These are phyloP conservation scores for Tragelaphus strepsiceros DNA, from an alignment of 2,113 vertebrate species.

Conservation along the genomic window DNA sequence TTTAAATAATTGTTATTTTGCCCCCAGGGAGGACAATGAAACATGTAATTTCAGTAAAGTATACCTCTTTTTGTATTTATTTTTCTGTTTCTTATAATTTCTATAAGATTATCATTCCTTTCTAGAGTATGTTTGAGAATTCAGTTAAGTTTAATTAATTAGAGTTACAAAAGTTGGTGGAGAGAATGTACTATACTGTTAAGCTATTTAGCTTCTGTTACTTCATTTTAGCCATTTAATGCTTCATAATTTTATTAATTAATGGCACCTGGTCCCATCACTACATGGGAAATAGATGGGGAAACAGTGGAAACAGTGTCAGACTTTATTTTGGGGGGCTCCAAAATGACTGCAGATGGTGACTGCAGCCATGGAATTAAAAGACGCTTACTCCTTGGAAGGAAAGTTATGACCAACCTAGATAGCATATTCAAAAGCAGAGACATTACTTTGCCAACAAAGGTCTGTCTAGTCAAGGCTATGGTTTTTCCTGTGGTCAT, in stretches of 20 bases:
- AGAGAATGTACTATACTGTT: background rate
- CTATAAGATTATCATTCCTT: slow-evolving; percentile 15
- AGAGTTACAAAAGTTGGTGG: background rate
- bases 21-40: background rate
- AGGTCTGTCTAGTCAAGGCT: too few species aligned
- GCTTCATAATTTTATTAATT: background rate
- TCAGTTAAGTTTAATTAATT: slow-evolving; percentile 1
- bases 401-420: too few species aligned
- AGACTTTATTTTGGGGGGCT: too few species aligned
- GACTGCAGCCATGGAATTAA: too few species aligned
- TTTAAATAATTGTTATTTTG: slow-evolving; percentile 25
- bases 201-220: background rate
- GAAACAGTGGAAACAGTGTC: too few species aligned
- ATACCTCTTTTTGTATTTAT: background rate
- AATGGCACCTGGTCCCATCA: too few species aligned
- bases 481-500: too few species aligned
- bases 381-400: too few species aligned
- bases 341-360: too few species aligned
- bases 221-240: slow-evolving; percentile 7
- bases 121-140: slow-evolving; percentile 2
- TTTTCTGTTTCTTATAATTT: background rate
- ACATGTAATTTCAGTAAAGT: background rate
- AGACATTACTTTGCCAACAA: too few species aligned
- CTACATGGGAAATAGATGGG: too few species aligned
- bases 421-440: too few species aligned